phyloP scores from a whole-genome alignment of 2,888 invertebrate genomes.

The Trachelus stipa region DNA sequence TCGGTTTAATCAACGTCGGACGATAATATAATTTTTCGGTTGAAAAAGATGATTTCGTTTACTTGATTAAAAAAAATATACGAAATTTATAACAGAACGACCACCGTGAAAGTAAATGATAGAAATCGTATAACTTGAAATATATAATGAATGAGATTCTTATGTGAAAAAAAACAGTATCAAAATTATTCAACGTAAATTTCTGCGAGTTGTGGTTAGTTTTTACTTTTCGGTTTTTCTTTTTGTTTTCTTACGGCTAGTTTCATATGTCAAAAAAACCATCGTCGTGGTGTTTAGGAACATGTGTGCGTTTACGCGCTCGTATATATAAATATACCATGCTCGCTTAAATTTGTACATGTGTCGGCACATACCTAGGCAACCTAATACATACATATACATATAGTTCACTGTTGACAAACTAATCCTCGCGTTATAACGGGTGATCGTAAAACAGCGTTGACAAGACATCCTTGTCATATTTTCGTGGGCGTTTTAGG shows the following conservation, averaged over 20 bases:
- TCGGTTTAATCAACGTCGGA: not conserved
- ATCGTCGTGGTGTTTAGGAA: not conserved
- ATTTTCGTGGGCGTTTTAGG: conserved; percentile 53
- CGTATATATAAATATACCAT: not conserved
- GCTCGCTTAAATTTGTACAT: not conserved
- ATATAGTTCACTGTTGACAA: conserved; percentile 50
- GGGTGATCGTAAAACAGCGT: conserved; percentile 56
- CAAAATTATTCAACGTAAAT: not conserved
- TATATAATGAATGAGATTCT: not conserved
- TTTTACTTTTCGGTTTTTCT: not conserved
- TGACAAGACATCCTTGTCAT: conserved; percentile 49
- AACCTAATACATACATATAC: not conserved
- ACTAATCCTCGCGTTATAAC: conserved; percentile 58
- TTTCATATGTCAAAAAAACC: not conserved
- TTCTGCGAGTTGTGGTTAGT: not conserved
- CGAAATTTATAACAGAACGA: not conserved
- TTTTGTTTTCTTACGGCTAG: not conserved
- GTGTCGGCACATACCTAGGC: not conserved
- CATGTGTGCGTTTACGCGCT: not conserved
- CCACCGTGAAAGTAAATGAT: not conserved
- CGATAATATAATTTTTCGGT: not conserved
- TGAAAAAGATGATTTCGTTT: not conserved
- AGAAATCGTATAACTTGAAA: not conserved
- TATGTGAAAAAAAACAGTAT: not conserved
- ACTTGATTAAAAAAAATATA: not conserved